Evolutionary conservation across 2,797 vertebrate genomes (phyloP), one percentile per base, ranked within the genome.

Genomic region (Notamacropus eugenii): DNA sequence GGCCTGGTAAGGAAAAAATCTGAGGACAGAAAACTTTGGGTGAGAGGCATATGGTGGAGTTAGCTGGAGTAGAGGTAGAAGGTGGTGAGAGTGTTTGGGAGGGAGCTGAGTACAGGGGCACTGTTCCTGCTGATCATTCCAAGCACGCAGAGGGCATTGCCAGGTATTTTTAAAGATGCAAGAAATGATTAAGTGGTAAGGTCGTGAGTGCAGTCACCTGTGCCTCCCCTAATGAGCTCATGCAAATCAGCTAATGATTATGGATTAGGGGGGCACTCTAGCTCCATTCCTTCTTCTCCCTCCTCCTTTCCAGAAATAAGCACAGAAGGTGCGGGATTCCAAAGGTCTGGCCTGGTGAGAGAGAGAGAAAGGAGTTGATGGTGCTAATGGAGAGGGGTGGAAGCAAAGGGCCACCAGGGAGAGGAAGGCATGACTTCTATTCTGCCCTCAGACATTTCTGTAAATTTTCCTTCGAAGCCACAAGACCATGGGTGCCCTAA

Each of bases 141-240:
- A 46, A 82, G 74, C 74, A 82, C 22, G 74, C 22, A 82, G 74
- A 82, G 74, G 74, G 40, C 74, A 46, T 46, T 46, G 40, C 74
- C 74, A 46, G 24, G 40, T 46, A 82, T 82, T 46, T 82, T 82
- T 82, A 82, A 82, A 82, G 74, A 46, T 82, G 74, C 74, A 82
- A 82, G 74, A 40, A 82, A 82, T 82, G 74, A 82, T 82, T 82
- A 82, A 82, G 40, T 82, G 74, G n/a, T 24, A 8, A 82, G 74
- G 74, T 82, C n/a, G 74, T 82, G 74, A 82, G 74, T 82, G 74
- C 74, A 82, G 74, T 82, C 74, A 82, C 74, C 74, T 82, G 74
- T 46, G 74, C 74, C 74, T 82, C 74, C 74, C 74, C 74, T 82
- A 46, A 82, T 46, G 74, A 82, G 74, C 74, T 82, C 74, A 82